Conservation (phyloP, 2,888 invertebrate genomes). For the Thera obeliscata region DNA sequence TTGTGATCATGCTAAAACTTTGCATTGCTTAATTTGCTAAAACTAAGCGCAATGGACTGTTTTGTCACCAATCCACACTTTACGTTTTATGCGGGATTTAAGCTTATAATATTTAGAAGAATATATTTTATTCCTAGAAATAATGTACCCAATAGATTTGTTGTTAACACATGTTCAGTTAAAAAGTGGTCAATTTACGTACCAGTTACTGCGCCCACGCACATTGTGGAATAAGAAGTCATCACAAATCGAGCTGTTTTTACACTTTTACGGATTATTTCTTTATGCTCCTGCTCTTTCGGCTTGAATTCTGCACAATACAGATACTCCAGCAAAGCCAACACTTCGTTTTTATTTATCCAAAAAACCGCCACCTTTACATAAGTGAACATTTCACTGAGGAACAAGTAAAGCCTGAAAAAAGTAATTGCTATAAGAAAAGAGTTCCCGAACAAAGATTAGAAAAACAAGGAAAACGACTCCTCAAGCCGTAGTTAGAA, state of each 20-base stretch:
- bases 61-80: too few relatives aligned
- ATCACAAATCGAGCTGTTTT: conserved; percentile 72
- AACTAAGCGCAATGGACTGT: too few relatives aligned
- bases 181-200: conserved; percentile 16
- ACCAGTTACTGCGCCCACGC: conserved; percentile 79
- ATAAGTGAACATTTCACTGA: conserved; percentile 81
- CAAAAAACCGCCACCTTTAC: conserved; percentile 78
- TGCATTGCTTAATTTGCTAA: too few relatives aligned
- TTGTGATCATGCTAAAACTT: too few relatives aligned
- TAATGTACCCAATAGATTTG: background rate
- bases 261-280: conserved; percentile 69
- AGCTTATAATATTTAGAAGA: too few relatives aligned
- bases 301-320: conserved; percentile 73
- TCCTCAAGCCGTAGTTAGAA: conserved; percentile 9
- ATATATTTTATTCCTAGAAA: too few relatives aligned
- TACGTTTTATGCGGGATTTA: too few relatives aligned
- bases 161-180: background rate
- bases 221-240: conserved; percentile 76
- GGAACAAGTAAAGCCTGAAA: conserved; percentile 77
- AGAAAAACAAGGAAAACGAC: conserved; percentile 30
- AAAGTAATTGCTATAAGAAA: conserved; percentile 18
- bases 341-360: conserved; percentile 72
- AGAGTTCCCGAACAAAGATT: conserved; percentile 14
- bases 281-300: conserved; percentile 67
- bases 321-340: conserved; percentile 67